These are phyloP conservation scores for Anoplopoma fimbria DNA, from an alignment of 2,113 vertebrate genomes.

Conservation along the genomic window DNA sequence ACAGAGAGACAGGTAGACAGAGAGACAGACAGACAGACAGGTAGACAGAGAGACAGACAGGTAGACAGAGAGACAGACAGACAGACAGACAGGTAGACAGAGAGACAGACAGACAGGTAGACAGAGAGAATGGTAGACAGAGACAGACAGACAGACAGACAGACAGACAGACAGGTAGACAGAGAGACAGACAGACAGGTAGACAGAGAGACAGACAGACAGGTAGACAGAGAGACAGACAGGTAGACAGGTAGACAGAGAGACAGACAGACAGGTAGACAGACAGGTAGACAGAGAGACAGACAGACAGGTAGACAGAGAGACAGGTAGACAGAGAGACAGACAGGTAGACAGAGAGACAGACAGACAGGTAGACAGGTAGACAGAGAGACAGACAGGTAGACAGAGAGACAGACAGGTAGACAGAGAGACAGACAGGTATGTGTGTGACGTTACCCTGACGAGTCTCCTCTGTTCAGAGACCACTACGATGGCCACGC, in stretches of 20 bases:
- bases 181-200: too few relatives aligned
- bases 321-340: background rate
- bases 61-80: too few relatives aligned
- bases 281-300: too few relatives aligned
- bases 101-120: background rate
- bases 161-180: background rate
- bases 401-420: background rate
- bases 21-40: too few relatives aligned
- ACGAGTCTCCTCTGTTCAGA: conserved; percentile 66
- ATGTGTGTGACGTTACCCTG: conserved; percentile 57
- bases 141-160: background rate
- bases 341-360: background rate
- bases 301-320: too few relatives aligned
- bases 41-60: too few relatives aligned
- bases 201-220: background rate
- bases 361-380: background rate
- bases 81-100: too few relatives aligned
- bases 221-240: background rate
- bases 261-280: too few relatives aligned
- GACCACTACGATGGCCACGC: conserved; percentile 65
- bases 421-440: background rate
- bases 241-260: background rate
- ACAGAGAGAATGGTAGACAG: background rate
- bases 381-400: too few relatives aligned
- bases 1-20: too few relatives aligned